Evolutionary conservation across 2,113 vertebrate genomes (phyloP).

Genomic region (Callithrix jacchus): DNA sequence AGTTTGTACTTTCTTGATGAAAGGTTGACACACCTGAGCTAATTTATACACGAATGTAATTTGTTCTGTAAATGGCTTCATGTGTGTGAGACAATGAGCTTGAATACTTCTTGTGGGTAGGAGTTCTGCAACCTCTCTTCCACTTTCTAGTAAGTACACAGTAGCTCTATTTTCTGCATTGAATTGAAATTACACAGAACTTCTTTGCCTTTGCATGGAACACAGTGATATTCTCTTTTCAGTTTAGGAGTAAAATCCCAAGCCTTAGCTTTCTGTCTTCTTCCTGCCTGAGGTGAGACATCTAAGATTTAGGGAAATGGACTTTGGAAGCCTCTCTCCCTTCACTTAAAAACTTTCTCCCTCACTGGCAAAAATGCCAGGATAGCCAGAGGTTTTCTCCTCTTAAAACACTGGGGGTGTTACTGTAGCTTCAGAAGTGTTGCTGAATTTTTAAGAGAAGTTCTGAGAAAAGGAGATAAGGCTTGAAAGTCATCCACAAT

Average conservation of each 20-base stretch:
- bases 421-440: conserved; percentile 46
- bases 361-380: background rate
- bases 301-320: background rate
- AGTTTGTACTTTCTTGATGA: background rate
- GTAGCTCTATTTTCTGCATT: background rate
- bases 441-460: conserved; percentile 49
- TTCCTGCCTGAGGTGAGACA: background rate
- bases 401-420: conserved; percentile 8
- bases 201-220: conserved; percentile 26
- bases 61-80: background rate
- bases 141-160: background rate
- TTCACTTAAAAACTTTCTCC: background rate
- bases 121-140: background rate
- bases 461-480: conserved; percentile 62
- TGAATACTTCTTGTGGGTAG: background rate
- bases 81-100: background rate
- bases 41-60: conserved; percentile 18
- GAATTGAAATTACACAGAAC: conserved; percentile 18
- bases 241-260: background rate
- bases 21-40: conserved; percentile 21
- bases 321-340: background rate
- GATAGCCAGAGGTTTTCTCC: background rate
- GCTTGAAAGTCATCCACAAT: conserved; percentile 48
- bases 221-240: background rate
- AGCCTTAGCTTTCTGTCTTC: background rate